phyloP scores from a whole-genome alignment of 2,113 vertebrate species.

The Pedionomus torquatus region DNA sequence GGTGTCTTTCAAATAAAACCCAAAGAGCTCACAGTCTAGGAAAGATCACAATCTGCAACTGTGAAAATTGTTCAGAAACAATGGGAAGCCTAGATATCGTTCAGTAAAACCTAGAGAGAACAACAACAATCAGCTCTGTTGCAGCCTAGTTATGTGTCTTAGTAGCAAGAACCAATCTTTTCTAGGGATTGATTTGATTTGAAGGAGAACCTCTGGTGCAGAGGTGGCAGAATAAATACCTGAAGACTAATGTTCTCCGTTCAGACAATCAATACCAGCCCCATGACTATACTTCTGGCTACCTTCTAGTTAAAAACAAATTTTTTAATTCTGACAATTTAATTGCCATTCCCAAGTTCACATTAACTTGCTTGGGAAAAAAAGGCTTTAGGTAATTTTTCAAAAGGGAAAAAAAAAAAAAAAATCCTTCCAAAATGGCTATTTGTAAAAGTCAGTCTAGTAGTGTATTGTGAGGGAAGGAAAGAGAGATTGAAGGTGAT shows the following conservation, averaged over 20 bases:
- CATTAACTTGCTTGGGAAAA: constrained; percentile 84
- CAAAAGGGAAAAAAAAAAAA: constrained; percentile 37
- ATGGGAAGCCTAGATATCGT: not conserved
- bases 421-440: constrained; percentile 73
- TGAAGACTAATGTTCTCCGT: constrained; percentile 96
- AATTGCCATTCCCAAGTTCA: constrained; percentile 92
- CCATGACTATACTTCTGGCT: constrained; percentile 93
- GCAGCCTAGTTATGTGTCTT: constrained; percentile 82
- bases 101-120: constrained; percentile 18
- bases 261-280: constrained; percentile 93
- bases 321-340: constrained; percentile 99
- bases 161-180: constrained; percentile 85
- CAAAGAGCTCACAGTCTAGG: not conserved
- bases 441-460: constrained; percentile 80
- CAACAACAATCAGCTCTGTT: constrained; percentile 35
- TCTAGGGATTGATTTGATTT: constrained; percentile 90
- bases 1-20: not conserved
- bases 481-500: not conserved
- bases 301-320: constrained; percentile 98
- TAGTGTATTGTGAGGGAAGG: constrained; percentile 9
- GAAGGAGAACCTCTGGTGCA: constrained; percentile 86
- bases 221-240: constrained; percentile 98
- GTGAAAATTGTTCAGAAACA: not conserved
- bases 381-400: constrained; percentile 82
- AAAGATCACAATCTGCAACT: not conserved